phyloP scores from a whole-genome alignment of 1,140 invertebrate genomes.

The Zaprionus taronus region DNA sequence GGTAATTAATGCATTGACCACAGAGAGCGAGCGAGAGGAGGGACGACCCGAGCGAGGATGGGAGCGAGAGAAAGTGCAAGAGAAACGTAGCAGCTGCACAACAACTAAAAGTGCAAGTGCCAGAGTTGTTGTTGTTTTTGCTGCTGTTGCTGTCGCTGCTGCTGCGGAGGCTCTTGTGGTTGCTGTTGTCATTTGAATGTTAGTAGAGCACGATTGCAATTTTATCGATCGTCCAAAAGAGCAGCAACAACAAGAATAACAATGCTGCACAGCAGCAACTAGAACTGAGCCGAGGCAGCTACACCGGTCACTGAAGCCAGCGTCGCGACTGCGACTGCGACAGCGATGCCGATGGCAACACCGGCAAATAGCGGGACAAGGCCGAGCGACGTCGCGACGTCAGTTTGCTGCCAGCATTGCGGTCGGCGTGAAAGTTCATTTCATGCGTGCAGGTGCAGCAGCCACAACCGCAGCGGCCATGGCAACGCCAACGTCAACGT shows the following conservation, averaged over 20 bases:
- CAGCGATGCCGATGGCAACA: slow-evolving; percentile 16
- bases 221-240: slow-evolving; percentile 40
- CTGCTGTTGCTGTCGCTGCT: neutral
- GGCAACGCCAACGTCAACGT: slow-evolving; percentile 9
- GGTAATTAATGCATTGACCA: slow-evolving; percentile 38
- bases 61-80: slow-evolving; percentile 24
- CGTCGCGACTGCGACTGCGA: slow-evolving; percentile 1
- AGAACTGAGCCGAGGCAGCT: slow-evolving; percentile 13
- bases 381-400: slow-evolving; percentile 14
- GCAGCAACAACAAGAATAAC: slow-evolving; percentile 16
- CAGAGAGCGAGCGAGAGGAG: slow-evolving; percentile 2
- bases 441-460: slow-evolving; percentile 26
- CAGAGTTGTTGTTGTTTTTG: slow-evolving; percentile 10
- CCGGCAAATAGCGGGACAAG: slow-evolving; percentile 46
- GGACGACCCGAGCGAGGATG: too few species aligned
- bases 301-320: slow-evolving; percentile 22
- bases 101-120: slow-evolving; percentile 41
- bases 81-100: slow-evolving; percentile 3
- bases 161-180: neutral
- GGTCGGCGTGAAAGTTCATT: slow-evolving; percentile 46
- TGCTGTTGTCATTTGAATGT: slow-evolving; percentile 13
- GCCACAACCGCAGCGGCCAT: slow-evolving; percentile 19
- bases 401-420: slow-evolving; percentile 33
- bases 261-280: slow-evolving; percentile 2
- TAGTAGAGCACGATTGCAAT: slow-evolving; percentile 25